These are phyloP conservation scores for Masticophis lateralis DNA, from an alignment of 2,797 vertebrate genomes.

Conservation along the genomic window DNA sequence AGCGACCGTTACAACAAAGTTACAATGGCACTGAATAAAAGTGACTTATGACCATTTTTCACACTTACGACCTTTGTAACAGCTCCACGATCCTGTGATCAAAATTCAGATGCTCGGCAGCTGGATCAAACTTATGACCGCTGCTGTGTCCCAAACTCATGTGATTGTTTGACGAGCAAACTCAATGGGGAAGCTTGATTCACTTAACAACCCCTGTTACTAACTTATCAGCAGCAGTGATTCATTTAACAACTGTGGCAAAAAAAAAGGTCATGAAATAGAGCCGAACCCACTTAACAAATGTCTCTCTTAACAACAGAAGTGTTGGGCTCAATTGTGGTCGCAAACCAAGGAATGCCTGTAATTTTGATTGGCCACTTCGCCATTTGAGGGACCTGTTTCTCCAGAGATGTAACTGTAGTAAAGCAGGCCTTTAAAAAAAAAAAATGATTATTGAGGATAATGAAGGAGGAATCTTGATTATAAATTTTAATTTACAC, in stretches of 20 bases:
- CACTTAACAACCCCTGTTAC: background rate
- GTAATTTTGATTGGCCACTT: background rate
- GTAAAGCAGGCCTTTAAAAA: background rate
- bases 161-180: background rate
- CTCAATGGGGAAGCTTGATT: background rate
- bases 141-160: background rate
- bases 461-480: background rate
- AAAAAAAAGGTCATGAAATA: background rate
- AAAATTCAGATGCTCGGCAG: background rate
- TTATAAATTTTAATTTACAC: constrained; percentile 26
- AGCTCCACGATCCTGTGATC: background rate
- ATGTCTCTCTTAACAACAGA: background rate
- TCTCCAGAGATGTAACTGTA: background rate
- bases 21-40: background rate
- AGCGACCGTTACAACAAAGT: background rate
- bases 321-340: background rate
- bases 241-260: background rate
- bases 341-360: background rate
- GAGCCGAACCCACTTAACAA: background rate
- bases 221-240: background rate
- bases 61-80: background rate
- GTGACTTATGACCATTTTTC: background rate
- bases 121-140: background rate
- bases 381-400: background rate
- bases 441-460: background rate